These are phyloP conservation scores for Lysiphlebus fabarum DNA, from an alignment of 1,140 invertebrate genomes.

Conservation along the genomic window DNA sequence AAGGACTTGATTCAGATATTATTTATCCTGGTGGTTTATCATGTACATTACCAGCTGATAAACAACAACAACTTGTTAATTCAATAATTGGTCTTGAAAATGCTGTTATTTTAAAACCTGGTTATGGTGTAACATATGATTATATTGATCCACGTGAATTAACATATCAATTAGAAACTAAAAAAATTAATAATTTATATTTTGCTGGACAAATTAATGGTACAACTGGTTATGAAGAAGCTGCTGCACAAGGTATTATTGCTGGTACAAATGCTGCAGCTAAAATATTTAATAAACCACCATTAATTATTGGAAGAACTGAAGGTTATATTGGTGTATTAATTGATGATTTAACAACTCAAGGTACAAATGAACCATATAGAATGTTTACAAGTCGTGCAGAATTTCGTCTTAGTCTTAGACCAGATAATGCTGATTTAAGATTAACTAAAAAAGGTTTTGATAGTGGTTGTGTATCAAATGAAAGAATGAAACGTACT, in stretches of 20 bases:
- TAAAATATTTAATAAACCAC: constrained; percentile 58
- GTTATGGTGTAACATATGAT: constrained; percentile 91
- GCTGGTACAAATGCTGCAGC: constrained; percentile 84
- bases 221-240: constrained; percentile 95
- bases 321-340: constrained; percentile 92
- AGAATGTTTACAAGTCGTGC: constrained; percentile 92
- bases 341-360: constrained; percentile 84
- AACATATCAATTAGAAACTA: constrained; percentile 76
- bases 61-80: constrained; percentile 73
- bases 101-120: constrained; percentile 62
- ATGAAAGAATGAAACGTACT: constrained; percentile 60
- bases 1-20: constrained; percentile 77
- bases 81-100: constrained; percentile 77
- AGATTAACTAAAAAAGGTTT: constrained; percentile 77
- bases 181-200: constrained; percentile 70
- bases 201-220: constrained; percentile 95
- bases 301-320: constrained; percentile 69
- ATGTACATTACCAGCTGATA: constrained; percentile 80
- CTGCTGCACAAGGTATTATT: constrained; percentile 86
- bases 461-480: constrained; percentile 67
- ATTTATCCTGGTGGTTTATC: constrained; percentile 90
- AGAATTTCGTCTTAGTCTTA: constrained; percentile 78
- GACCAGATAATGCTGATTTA: constrained; percentile 90
- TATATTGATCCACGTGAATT: constrained; percentile 87
- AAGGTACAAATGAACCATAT: constrained; percentile 86